phyloP scores from a whole-genome alignment of 2,113 vertebrate genomes.

The Hydrochoerus hydrochaeris region DNA sequence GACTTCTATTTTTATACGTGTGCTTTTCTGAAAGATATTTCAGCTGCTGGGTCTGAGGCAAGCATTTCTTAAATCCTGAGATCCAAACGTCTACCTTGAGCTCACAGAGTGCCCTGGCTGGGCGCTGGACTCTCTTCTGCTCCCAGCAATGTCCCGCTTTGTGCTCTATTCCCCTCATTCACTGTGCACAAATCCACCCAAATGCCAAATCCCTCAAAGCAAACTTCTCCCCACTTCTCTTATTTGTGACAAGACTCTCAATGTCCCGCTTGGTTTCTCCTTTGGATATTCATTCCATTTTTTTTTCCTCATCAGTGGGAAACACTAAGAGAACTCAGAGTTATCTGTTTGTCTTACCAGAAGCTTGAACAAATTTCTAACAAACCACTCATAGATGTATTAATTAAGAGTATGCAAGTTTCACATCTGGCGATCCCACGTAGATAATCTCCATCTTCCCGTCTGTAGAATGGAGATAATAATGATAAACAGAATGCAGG shows the following conservation, averaged over 20 bases:
- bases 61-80: background rate
- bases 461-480: background rate
- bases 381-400: background rate
- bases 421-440: background rate
- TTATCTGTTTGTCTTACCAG: background rate
- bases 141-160: rapidly evolving
- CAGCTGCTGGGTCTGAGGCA: background rate
- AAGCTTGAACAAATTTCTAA: slow-evolving; percentile 20
- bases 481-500: background rate
- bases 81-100: background rate
- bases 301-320: background rate
- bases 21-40: background rate
- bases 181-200: background rate
- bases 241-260: background rate
- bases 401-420: background rate
- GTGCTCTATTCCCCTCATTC: background rate
- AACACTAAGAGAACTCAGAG: background rate
- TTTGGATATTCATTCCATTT: background rate
- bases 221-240: background rate
- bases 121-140: no score
- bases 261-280: background rate
- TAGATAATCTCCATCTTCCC: background rate
- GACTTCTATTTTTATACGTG: background rate
- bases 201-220: background rate
- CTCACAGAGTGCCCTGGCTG: background rate